Conservation (phyloP, 2,797 vertebrate species). For the Glyptemys insculpta region DNA sequence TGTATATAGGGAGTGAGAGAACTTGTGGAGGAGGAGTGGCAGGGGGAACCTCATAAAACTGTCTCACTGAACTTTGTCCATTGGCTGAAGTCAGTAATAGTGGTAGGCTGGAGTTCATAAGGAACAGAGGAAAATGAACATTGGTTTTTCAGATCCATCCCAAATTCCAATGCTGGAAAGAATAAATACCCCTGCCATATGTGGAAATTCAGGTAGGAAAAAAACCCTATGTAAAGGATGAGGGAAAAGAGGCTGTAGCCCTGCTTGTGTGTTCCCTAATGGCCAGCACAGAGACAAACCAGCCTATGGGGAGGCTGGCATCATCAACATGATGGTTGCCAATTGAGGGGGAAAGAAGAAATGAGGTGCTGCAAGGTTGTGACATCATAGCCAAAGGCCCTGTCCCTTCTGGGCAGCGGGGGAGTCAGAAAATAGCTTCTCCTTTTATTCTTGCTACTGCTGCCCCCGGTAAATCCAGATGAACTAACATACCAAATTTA, state of each 20-base stretch:
- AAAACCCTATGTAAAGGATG: too few relatives aligned
- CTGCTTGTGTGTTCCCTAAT: fast-evolving
- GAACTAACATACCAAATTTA: not conserved
- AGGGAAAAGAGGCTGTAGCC: not conserved
- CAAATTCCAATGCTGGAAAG: not conserved
- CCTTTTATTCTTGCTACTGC: not conserved
- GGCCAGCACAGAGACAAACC: not conserved
- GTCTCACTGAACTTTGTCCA: not conserved
- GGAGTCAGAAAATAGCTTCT: not conserved
- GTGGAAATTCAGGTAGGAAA: not conserved
- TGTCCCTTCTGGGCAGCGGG: not conserved
- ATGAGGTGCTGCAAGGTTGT: not conserved
- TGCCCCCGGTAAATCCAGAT: not conserved
- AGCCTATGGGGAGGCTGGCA: not conserved
- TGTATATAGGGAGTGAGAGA: not conserved
- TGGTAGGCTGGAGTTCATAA: not conserved
- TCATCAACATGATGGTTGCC: not conserved
- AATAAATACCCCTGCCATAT: not conserved
- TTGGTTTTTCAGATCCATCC: not conserved
- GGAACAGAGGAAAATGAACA: not conserved
- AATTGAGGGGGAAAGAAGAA: not conserved
- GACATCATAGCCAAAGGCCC: not conserved
- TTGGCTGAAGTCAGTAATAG: not conserved
- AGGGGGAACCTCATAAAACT: not conserved
- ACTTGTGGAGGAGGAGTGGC: not conserved